Evolutionary conservation across 1,140 invertebrate species (phyloP).

Genomic region (Diabrotica undecimpunctata): DNA sequence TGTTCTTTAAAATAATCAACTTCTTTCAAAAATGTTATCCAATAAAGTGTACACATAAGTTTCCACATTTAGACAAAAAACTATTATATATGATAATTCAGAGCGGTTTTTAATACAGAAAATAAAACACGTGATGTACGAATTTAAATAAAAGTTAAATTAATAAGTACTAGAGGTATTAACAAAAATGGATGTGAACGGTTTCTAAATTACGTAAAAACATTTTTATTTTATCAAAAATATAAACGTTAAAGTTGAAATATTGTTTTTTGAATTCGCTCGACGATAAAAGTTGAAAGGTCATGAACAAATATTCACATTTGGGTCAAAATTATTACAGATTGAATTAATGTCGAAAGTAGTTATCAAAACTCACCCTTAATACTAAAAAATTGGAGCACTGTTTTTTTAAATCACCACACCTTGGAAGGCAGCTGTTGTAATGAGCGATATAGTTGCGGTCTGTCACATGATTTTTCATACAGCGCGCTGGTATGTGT

Average conservation of each 20-base stretch:
- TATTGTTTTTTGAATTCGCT: no score
- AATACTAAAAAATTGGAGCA: neutral
- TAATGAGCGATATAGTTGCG: neutral
- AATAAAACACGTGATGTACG: no score
- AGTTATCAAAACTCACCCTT: neutral
- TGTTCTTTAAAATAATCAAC: neutral
- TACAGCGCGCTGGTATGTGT: neutral
- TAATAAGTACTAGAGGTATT: no score
- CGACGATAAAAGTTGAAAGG: no score
- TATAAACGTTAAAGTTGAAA: neutral
- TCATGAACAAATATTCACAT: no score
- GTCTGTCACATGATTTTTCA: neutral
- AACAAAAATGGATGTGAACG: no score
- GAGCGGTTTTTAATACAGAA: no score
- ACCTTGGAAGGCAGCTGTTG: neutral
- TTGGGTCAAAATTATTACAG: no score
- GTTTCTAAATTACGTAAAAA: neutral
- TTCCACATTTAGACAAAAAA: no score
- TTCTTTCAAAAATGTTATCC: neutral
- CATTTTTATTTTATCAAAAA: neutral
- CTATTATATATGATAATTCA: no score
- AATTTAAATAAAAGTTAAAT: no score
- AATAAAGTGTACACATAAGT: neutral
- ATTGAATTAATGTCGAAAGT: neutral
- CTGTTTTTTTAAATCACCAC: neutral